Base-by-base conservation (phyloP, 1,140 invertebrate species). In the Protaetia brevitarsis region DNA sequence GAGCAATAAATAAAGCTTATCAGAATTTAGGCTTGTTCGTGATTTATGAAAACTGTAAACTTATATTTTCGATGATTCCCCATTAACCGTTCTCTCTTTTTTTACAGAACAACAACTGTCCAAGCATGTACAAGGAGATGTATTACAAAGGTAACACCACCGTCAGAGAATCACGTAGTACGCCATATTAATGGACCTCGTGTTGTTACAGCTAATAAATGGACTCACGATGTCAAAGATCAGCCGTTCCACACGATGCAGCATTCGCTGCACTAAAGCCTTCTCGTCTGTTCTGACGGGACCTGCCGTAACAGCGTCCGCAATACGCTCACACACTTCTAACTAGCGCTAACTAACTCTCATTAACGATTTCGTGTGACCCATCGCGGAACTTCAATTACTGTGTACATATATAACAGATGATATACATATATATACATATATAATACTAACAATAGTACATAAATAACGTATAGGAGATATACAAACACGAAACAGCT, bases 41-140 rank as follows among this genome's bases (percentile, higher is more conserved):
- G n/a, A n/a, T n/a, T n/a, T n/a, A n/a, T n/a, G n/a, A n/a, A n/a
- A n/a, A n/a, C n/a, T 56, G 45, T 56, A 23, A 56, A 19, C 8
- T 16, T 56, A 19, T n/a, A n/a, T n/a, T n/a, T n/a, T n/a, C n/a
- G n/a, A n/a, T n/a, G 19, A 4, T 2, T 30, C 36, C 10, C 63
- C 3, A 45, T 37, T 8, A 56, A 64, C 11, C 51, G n/a, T 7
- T 37, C 62, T 68, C 68, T 71, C 71, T 51, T 19, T 19, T 75
- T 68, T 82, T 81, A 68, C 79, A 88, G 85, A 83, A 82, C 71
- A 81, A 82, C 64, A 85, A 83, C 72, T 89, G 87, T 80, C 86
- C 87, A 36, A 85, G 86, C 66, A 89, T 89, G 87, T 85, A 86
- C 70, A 87, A 86, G 79, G 85, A 89, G 73, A 87, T 87, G 84